Percentiles rank a stretch among this genome's conserved stretches.
Conservation (phyloP, 1,140 invertebrate species). For the Drosophila littoralis region DNA sequence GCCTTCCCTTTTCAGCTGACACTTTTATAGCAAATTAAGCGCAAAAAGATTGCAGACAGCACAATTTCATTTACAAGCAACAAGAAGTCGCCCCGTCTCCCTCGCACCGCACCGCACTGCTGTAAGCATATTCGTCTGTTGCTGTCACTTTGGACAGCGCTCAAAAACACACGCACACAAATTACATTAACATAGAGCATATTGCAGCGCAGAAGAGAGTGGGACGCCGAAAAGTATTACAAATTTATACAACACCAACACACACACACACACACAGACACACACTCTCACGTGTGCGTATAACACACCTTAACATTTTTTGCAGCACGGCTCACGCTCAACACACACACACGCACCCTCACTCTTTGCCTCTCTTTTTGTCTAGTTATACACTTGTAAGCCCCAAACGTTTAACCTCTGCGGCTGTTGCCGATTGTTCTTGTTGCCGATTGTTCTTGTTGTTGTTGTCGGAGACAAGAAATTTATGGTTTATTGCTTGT, state of each 20-base stretch:
- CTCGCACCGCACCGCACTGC: neutral
- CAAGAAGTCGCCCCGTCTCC: constrained; percentile 17
- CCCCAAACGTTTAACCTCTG: constrained; percentile 66
- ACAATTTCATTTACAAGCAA: constrained; percentile 68
- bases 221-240: constrained; percentile 59
- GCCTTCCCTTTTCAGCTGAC: constrained; percentile 20
- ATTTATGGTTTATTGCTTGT: constrained; percentile 83
- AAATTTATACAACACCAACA: constrained; percentile 62
- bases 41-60: constrained; percentile 56
- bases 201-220: constrained; percentile 51
- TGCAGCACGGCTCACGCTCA: constrained; percentile 1
- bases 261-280: constrained; percentile 2
- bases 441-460: constrained; percentile 32
- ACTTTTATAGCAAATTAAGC: constrained; percentile 51
- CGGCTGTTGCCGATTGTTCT: constrained; percentile 19
- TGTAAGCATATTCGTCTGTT: constrained; percentile 3
- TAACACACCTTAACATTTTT: constrained; percentile 61
- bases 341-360: neutral
- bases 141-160: constrained; percentile 61
- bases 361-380: neutral
- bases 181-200: constrained; percentile 37
- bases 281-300: constrained; percentile 29
- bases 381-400: constrained; percentile 45
- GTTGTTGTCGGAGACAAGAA: constrained; percentile 63
- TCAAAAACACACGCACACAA: constrained; percentile 7